Evolutionary conservation across 2,888 invertebrate species (phyloP), one percentile per base, ranked within the genome.

Genomic region (Agrilus mali): DNA sequence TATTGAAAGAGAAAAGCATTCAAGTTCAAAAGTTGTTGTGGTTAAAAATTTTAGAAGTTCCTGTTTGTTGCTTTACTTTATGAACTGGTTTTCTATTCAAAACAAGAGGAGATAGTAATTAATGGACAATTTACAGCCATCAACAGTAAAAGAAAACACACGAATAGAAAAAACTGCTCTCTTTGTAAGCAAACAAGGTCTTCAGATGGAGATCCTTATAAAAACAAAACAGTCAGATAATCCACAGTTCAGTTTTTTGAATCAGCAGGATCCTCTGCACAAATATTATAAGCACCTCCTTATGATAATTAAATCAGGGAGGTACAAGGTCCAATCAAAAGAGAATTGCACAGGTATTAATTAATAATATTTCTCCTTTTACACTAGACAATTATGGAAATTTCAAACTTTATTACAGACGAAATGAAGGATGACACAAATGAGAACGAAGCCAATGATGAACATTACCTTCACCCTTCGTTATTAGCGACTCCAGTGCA

Each of bases 181-280:
- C 53, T 92, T 92, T 66, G 87, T 92, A 54, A 82, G 82, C 53
- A 75, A 79, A 39, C 94, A 96, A 61, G 97, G 97, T 0, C 77
- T 83, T 7, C 98, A 98, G 69, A 96, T 98, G 96, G 98, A 98
- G 71, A 95, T 98, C 53, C 75, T 98, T 10, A 83, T 98, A 53
- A 97, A 97, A 68, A 90, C 96, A 4, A 98, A 97, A 68, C 98
- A 98, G 66, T 77, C 86, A 0, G 82, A 85, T 60, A 97, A 96
- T 70, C 75, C 83, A 0, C 89, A 94, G 69, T 98, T 98, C 69
- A 77, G 84, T 51, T 98, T 98, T 69, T 72, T 98, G 46, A 86
- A 88, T 45, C 87, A 86, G 60, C 89, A 87, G 50, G 80, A 89
- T 46, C 67, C 71, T 0, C 71, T 97, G 34, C 82, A 96, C 67